phyloP scores from a whole-genome alignment of 2,888 invertebrate genomes.

The Plagodis dolabraria region DNA sequence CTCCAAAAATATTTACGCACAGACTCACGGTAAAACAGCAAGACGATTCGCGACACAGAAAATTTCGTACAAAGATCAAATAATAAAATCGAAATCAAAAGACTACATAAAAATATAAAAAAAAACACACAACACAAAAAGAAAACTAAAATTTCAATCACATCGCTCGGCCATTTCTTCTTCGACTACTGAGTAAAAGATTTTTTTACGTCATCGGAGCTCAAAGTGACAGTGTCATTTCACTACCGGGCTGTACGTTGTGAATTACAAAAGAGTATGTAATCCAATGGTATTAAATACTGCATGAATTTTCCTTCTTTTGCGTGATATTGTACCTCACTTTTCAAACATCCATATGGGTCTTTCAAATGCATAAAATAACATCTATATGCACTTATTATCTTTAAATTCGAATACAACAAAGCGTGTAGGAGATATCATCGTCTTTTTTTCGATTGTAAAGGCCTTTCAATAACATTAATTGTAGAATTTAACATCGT shows the following conservation, averaged over 20 bases:
- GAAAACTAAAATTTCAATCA: constrained; percentile 78
- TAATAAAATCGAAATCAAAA: constrained; percentile 63
- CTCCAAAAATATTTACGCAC: constrained; percentile 29
- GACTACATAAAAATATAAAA: constrained; percentile 78
- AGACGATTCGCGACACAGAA: constrained; percentile 59
- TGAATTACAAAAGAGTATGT: constrained; percentile 8
- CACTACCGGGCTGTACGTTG: constrained; percentile 28
- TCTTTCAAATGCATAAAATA: too few relatives aligned
- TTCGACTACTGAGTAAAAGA: constrained; percentile 57
- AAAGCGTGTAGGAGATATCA: too few relatives aligned
- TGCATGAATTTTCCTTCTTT: neutral
- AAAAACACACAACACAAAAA: constrained; percentile 83
- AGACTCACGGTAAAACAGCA: constrained; percentile 58
- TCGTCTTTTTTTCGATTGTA: too few relatives aligned
- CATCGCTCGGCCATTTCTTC: constrained; percentile 76
- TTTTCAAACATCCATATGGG: too few relatives aligned
- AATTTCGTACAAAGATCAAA: constrained; percentile 77
- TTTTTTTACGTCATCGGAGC: constrained; percentile 31
- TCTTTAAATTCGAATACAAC: too few relatives aligned
- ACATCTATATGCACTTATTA: too few relatives aligned
- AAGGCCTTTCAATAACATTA: too few relatives aligned
- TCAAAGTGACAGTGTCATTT: constrained; percentile 30
- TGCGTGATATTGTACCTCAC: too few relatives aligned
- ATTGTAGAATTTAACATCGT: too few relatives aligned
- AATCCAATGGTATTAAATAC: neutral